Evolutionary conservation across 2,797 vertebrate genomes (phyloP), one percentile per base, ranked within the genome.

Genomic region (Gambelia wislizenii): DNA sequence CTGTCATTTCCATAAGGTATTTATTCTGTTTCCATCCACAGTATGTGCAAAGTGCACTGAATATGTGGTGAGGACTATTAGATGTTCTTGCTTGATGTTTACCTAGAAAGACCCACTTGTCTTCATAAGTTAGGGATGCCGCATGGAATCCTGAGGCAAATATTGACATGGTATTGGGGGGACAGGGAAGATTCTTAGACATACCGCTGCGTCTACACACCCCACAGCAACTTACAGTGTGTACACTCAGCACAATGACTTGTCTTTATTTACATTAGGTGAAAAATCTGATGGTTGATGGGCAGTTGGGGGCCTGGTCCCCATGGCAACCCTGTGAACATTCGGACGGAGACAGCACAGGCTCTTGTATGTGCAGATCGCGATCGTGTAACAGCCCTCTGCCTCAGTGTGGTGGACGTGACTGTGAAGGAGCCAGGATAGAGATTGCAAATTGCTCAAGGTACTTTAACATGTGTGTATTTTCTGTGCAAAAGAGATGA

Each of bases 401-500:
- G 36, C 98, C 98, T 85, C 98, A 97, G 80, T 99, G 99, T 3
- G 98, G 98, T 59, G 99, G 99, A 70, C 98, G 94, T 0, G 94
- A 94, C 93, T 99, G 99, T 6, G 96, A 98, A 83, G 99, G 99
- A 22, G 95, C 98, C 84, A 97, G 98, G 88, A 99, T 99, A 6
- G 98, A 99, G 91, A 98, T 99, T 0, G 98, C 98, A 95, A 99
- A 99, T 96, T 99, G 99, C 91, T 99, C 99, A 22, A 98, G 99
- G 99, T 99, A 95, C 52, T 27, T 89, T 64, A 47, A 20, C 0
- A 0, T 87, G 84, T 93, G 77, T 87, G 33, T 7, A 25, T 92
- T 90, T 67, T 39, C 12, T 76, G 59, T 69, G 61, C 52, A 49
- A 92, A 89, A n/a, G 30, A 69, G n/a, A 87, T 20, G 5, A 52